phyloP scores from a whole-genome alignment of 2,888 invertebrate species.

The Phalera bucephala region DNA sequence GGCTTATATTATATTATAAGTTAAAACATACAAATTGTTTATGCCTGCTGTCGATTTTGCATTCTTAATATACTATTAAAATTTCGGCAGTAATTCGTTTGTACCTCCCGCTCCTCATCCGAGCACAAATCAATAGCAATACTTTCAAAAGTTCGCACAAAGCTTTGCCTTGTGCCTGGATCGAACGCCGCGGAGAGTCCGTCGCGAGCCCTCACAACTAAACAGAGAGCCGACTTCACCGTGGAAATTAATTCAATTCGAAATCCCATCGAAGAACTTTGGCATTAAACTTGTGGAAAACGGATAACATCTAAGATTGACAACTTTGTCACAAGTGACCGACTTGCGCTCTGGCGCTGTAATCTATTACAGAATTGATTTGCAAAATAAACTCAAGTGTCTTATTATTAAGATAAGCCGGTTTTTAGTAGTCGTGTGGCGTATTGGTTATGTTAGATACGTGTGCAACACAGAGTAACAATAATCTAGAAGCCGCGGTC shows the following conservation, averaged over 20 bases:
- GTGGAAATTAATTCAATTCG: background rate
- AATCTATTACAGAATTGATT: background rate
- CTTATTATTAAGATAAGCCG: too few species aligned
- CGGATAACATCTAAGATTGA: background rate
- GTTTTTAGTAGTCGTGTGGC: too few species aligned
- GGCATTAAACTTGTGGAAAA: background rate
- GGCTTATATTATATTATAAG: too few species aligned
- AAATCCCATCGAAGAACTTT: background rate
- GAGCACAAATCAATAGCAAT: background rate
- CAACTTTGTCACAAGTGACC: background rate
- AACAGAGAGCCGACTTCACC: background rate
- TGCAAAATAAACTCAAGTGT: too few species aligned
- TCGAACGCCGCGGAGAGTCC: background rate
- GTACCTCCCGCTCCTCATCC: background rate
- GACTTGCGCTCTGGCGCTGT: background rate
- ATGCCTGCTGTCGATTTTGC: too few species aligned
- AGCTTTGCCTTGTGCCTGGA: too few species aligned
- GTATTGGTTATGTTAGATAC: too few species aligned
- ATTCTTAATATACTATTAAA: too few species aligned
- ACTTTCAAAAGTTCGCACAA: background rate
- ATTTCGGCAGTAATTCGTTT: too few species aligned
- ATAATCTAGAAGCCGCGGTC: too few species aligned
- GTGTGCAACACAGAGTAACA: too few species aligned
- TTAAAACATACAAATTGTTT: too few species aligned
- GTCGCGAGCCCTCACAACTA: background rate